Base-by-base conservation (phyloP, 2,797 vertebrate genomes). In the Amblyopsis hoosieri region DNA sequence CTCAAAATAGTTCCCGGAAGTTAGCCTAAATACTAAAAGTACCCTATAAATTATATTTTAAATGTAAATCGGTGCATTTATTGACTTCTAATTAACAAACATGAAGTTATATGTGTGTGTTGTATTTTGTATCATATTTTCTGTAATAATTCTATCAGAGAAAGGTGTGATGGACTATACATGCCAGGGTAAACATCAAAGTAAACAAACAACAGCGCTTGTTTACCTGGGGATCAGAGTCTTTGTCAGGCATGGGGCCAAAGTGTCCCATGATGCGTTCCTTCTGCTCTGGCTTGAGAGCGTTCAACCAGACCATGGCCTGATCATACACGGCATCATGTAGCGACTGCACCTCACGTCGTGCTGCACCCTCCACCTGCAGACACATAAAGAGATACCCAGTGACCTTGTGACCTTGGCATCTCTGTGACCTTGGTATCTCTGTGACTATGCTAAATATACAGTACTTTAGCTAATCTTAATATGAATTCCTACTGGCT, bases 191-290 rank as follows among this genome's bases (percentile, higher is more conserved):
- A 17, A 60, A 50, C 54, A 23, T 53, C 10, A 50, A 5, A 57
- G 4, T 64, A 12, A 17, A 42, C 45, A 31, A 58, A 49, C 48
- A 13, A 17, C 12, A 47, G 29, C 17, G 45, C 47, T 10, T 31
- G 4, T 54, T 60, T 82, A 97, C 96, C 95, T 96, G 95, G 57
- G 93, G 93, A 42, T 94, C 93, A 0, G 87, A 73, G 69, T 95
- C 94, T 84, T 95, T 97, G 67, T 87, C 91, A 33, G 97, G 96
- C 93, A 98, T 94, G 62, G 93, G 90, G 68, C 95, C 96, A 84
- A 97, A 99, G 80, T 96, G 95, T 79, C 93, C 96, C 69, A 95
- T 89, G 70, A 96, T 98, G 75, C 97, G 94, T 55, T 90, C 91
- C 89, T 93, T 96, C 92, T 94, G 94, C 79, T 94, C 94, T 3